Evolutionary conservation across 2,113 vertebrate genomes (phyloP).

Genomic region (Noturus placidus): DNA sequence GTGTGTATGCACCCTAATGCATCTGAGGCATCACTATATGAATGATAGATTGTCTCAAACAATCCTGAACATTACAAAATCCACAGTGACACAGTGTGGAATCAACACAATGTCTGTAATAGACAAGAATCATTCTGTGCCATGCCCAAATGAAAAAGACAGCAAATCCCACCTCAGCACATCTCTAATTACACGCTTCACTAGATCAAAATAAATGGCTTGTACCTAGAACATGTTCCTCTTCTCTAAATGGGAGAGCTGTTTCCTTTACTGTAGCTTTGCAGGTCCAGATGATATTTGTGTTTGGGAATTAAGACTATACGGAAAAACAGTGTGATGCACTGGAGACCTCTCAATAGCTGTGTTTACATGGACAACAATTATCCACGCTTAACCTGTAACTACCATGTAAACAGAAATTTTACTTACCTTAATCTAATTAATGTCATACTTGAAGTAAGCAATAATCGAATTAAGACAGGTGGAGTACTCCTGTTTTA

Average conservation of each 20-base stretch:
- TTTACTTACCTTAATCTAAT: no score
- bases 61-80: not conserved
- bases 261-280: not conserved
- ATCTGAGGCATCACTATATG: not conserved
- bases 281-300: not conserved
- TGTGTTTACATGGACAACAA: no score
- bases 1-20: not conserved
- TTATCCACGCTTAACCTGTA: no score
- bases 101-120: not conserved
- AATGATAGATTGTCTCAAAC: not conserved
- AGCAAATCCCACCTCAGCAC: constrained; percentile 8
- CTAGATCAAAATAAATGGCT: constrained; percentile 8
- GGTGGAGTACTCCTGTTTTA: no score
- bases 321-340: not conserved
- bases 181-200: constrained; percentile 5
- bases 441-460: no score
- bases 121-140: not conserved
- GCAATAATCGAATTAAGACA: no score
- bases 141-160: not conserved
- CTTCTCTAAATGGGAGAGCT: not conserved
- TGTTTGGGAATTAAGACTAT: not conserved
- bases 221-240: not conserved
- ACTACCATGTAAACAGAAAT: no score
- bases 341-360: not conserved
- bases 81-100: not conserved